Percentiles rank a stretch among this genome's conserved stretches.
Evolutionary conservation across 2,113 vertebrate genomes (phyloP).

Genomic region (Chloebia gouldiae): DNA sequence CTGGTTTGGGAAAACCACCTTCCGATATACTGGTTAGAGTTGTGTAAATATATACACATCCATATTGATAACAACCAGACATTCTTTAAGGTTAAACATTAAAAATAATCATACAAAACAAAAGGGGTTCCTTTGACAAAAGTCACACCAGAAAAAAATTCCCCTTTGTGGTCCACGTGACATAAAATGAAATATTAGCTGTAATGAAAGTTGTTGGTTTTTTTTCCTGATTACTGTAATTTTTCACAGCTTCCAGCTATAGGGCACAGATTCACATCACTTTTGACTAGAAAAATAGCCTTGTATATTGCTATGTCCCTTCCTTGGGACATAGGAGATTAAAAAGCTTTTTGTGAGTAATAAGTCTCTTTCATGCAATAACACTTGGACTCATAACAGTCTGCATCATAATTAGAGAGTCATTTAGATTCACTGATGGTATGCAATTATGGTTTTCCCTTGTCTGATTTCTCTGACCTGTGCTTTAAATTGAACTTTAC

Average conservation of each 20-base stretch:
- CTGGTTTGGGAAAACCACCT: background rate
- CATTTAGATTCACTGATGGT: background rate
- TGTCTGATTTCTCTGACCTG: conserved; percentile 1
- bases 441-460: background rate
- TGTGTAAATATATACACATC: background rate
- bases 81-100: background rate
- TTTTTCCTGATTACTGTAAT: background rate
- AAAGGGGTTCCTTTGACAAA: background rate
- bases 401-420: conserved; percentile 26
- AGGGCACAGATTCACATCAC: background rate
- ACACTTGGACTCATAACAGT: background rate
- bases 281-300: background rate
- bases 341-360: conserved; percentile 2
- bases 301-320: background rate
- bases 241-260: background rate
- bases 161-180: background rate
- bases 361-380: conserved; percentile 4
- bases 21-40: background rate
- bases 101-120: background rate
- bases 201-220: background rate
- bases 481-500: background rate
- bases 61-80: background rate
- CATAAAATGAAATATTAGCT: background rate
- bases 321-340: background rate
- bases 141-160: background rate